Evolutionary conservation across 2,888 invertebrate genomes (phyloP).

Genomic region (Orchesellides sinensis): DNA sequence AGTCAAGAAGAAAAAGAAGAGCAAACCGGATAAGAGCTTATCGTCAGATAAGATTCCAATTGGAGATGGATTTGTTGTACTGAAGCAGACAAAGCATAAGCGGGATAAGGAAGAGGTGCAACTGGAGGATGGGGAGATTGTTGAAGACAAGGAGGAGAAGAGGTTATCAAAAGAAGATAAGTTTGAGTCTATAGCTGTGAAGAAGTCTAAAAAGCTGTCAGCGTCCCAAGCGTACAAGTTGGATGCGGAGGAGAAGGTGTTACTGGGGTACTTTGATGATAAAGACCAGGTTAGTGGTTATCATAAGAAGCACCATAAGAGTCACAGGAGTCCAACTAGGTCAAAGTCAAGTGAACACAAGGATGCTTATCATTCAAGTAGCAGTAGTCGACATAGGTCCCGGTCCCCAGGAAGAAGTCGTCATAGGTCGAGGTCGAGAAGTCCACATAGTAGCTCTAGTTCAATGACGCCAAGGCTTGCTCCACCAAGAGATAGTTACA

Average conservation of each 20-base stretch:
- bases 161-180: too few relatives aligned
- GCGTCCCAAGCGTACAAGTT: constrained; percentile 62
- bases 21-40: too few relatives aligned
- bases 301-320: neutral
- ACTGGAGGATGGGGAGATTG: constrained; percentile 80
- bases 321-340: neutral
- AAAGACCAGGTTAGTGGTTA: neutral
- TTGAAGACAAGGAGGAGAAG: constrained; percentile 80
- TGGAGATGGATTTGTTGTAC: constrained; percentile 35
- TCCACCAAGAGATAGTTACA: constrained; percentile 74
- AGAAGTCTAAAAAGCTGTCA: constrained; percentile 77
- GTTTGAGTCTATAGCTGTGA: constrained; percentile 75
- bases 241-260: constrained; percentile 55
- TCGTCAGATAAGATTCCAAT: constrained; percentile 37
- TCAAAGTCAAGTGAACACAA: neutral
- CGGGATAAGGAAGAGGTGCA: constrained; percentile 27
- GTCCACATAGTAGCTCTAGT: constrained; percentile 68
- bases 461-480: constrained; percentile 65
- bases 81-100: constrained; percentile 23
- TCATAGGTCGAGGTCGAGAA: constrained; percentile 64
- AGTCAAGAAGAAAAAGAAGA: constrained; percentile 30
- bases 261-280: constrained; percentile 24
- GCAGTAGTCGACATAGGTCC: constrained; percentile 11
- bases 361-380: too few relatives aligned
- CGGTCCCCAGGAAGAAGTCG: neutral